Conservation (phyloP, 2,113 vertebrate genomes). For the Globicephala melas region DNA sequence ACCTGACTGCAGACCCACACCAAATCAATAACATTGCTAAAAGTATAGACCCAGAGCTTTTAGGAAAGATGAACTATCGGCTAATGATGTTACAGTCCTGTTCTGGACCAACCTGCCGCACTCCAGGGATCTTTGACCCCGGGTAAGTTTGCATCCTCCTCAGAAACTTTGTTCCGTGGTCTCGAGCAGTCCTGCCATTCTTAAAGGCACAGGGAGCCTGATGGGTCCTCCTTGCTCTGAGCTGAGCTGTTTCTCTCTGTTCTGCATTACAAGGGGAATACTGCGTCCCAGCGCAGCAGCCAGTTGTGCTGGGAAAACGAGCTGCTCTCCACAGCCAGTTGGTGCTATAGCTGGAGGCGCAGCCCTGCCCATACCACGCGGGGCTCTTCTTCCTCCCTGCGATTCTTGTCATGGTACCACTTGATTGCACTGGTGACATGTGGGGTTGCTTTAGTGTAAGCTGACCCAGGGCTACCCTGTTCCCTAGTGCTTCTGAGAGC, state of each 20-base stretch:
- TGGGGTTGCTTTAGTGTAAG: background rate
- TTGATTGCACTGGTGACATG: background rate
- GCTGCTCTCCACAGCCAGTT: background rate
- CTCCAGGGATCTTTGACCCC: constrained; percentile 91
- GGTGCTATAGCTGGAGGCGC: background rate
- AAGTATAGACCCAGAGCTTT: constrained; percentile 94
- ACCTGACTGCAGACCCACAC: constrained; percentile 94
- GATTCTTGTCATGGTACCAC: background rate
- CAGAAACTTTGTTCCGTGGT: background rate
- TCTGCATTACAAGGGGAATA: background rate
- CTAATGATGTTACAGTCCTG: constrained; percentile 99
- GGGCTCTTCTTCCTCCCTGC: background rate
- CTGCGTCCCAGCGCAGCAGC: background rate
- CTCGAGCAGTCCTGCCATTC: background rate
- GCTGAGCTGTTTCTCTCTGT: background rate
- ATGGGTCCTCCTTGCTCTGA: background rate
- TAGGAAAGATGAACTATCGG: constrained; percentile 98
- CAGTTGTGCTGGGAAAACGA: background rate
- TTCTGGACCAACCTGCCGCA: constrained; percentile 89
- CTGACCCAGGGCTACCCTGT: background rate
- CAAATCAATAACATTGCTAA: constrained; percentile 96
- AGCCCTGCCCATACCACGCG: rapidly evolving
- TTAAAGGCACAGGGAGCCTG: background rate
- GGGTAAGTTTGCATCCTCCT: constrained; percentile 77
- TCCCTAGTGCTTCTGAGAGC: background rate